Conservation (phyloP, 1,140 invertebrate genomes). For the Drosophila jambulina region DNA sequence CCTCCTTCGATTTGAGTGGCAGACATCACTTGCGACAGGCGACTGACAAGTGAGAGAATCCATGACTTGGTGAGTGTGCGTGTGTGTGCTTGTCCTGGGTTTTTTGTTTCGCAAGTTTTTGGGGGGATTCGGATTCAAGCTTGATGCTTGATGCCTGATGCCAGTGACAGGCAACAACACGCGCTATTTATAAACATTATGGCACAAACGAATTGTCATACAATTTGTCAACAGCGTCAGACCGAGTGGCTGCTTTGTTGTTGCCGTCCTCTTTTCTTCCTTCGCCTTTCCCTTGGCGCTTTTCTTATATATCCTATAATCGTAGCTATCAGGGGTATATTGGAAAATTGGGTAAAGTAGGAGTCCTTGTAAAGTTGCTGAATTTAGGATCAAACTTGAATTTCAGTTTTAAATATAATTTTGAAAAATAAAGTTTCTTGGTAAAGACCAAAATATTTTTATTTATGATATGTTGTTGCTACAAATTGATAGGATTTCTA, state of each 20-base stretch:
- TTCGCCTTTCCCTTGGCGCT: constrained; percentile 17
- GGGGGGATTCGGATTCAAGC: constrained; percentile 31
- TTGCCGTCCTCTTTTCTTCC: constrained; percentile 15
- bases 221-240: constrained; percentile 79
- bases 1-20: constrained; percentile 57
- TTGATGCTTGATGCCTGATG: constrained; percentile 50
- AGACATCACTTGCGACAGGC: constrained; percentile 76
- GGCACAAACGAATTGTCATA: constrained; percentile 84
- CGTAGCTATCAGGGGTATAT: not conserved
- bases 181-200: constrained; percentile 84
- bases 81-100: constrained; percentile 28
- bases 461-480: too few species aligned
- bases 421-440: not conserved
- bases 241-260: constrained; percentile 61
- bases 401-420: too few species aligned
- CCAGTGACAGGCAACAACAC: constrained; percentile 74
- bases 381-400: not conserved
- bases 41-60: constrained; percentile 70
- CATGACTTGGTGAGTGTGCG: constrained; percentile 22
- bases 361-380: not conserved
- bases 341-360: not conserved
- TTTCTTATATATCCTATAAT: constrained; percentile 33
- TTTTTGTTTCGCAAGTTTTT: constrained; percentile 59
- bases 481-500: not conserved
- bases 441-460: not conserved